Conservation (phyloP, 1,140 invertebrate genomes). For the Diachasma alloeum region DNA sequence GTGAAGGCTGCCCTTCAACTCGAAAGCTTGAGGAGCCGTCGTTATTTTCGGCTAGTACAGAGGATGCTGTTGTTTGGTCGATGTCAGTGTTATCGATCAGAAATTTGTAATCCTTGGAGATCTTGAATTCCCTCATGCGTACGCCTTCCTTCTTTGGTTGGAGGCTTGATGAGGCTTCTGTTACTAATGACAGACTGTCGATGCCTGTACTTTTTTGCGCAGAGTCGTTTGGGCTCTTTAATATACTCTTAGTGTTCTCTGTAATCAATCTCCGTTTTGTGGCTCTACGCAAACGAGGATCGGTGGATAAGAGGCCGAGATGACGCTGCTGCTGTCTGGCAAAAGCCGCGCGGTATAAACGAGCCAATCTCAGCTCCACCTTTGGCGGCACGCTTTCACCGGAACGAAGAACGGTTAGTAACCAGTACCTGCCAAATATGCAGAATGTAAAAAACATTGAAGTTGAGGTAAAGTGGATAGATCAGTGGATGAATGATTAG, state of each 20-base stretch:
- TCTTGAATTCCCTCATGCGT: conserved; percentile 28
- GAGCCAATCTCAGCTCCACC: conserved; percentile 62
- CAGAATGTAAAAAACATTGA: neutral
- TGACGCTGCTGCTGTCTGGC: conserved; percentile 61
- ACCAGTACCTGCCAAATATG: conserved; percentile 71
- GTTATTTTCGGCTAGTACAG: neutral
- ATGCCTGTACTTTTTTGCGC: neutral
- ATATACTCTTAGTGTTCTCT: neutral
- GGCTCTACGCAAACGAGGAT: conserved; percentile 44
- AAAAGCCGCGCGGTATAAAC: conserved; percentile 65
- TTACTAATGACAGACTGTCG: neutral
- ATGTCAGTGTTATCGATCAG: neutral
- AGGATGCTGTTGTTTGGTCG: neutral
- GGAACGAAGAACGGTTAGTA: conserved; percentile 76
- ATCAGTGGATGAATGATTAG: no score
- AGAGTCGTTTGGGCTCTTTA: neutral
- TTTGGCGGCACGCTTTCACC: conserved; percentile 52
- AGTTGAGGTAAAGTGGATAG: neutral
- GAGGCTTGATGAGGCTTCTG: neutral
- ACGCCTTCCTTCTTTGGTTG: conserved; percentile 3
- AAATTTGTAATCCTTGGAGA: conserved; percentile 13
- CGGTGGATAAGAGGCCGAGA: conserved; percentile 49
- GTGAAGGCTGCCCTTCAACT: no score
- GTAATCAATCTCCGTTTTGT: conserved; percentile 12
- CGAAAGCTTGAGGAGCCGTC: neutral